phyloP scores from a whole-genome alignment of 2,797 vertebrate species.

The Ceryle rudis region DNA sequence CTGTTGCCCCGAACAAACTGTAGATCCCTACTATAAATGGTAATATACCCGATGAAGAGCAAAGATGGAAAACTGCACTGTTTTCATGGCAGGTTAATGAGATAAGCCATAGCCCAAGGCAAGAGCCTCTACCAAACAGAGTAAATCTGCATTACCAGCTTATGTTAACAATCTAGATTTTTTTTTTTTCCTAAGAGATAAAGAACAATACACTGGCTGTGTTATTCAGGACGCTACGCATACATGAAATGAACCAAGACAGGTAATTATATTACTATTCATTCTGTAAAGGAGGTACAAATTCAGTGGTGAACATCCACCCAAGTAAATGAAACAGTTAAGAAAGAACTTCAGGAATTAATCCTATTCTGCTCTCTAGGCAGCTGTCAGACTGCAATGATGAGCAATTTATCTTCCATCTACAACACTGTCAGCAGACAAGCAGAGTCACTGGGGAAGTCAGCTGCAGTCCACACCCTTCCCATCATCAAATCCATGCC shows the following conservation, averaged over 20 bases:
- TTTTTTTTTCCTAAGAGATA: neutral
- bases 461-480: constrained; percentile 11
- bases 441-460: neutral
- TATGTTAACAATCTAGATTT: neutral
- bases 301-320: neutral
- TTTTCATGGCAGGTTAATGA: neutral
- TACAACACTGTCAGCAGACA: neutral
- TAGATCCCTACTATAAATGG: neutral
- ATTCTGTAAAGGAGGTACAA: neutral
- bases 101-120: neutral
- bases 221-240: neutral
- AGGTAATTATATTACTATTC: neutral
- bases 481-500: neutral
- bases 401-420: constrained; percentile 52
- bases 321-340: constrained; percentile 37
- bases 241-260: neutral
- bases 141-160: neutral
- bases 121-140: neutral
- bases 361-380: neutral
- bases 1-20: neutral
- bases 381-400: constrained; percentile 51
- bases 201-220: neutral
- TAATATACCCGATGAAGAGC: neutral
- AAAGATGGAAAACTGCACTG: neutral
- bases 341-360: constrained; percentile 29